Evolutionary conservation across 2,113 vertebrate species (phyloP).

Genomic region (Malurus cyaneus): DNA sequence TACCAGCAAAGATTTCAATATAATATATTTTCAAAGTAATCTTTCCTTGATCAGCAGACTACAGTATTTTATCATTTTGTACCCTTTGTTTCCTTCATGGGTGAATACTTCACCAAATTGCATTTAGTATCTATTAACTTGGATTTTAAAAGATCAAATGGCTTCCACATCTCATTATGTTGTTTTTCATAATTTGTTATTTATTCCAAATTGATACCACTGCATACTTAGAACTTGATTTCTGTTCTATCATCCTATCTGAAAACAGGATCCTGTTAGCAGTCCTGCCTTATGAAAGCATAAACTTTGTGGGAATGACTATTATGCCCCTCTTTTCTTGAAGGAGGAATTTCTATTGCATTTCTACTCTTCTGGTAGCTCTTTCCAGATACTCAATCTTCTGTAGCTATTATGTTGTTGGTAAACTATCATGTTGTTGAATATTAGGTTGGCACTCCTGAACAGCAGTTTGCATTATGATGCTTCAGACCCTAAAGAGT

Average conservation of each 20-base stretch:
- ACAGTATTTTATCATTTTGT: slow-evolving; percentile 69
- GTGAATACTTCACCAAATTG: slow-evolving; percentile 71
- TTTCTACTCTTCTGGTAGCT: not conserved
- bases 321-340: not conserved
- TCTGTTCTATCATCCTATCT: slow-evolving; percentile 22
- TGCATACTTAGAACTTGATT: slow-evolving; percentile 44
- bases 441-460: not conserved
- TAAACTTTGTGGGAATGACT: not conserved
- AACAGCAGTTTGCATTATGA: not conserved
- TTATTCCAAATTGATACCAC: slow-evolving; percentile 11
- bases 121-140: slow-evolving; percentile 71
- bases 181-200: slow-evolving; percentile 45
- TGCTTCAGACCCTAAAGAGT: not conserved
- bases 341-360: not conserved
- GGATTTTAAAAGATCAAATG: slow-evolving; percentile 66
- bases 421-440: not conserved
- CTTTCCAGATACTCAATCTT: not conserved
- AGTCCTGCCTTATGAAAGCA: not conserved
- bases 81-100: slow-evolving; percentile 70
- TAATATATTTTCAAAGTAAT: slow-evolving; percentile 67
- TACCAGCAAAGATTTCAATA: slow-evolving; percentile 55
- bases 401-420: not conserved
- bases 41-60: slow-evolving; percentile 71
- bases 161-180: slow-evolving; percentile 60
- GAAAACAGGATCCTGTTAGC: slow-evolving; percentile 28